Evolutionary conservation across 2,797 vertebrate genomes (phyloP).

Genomic region (Sebastolobus alascanus): DNA sequence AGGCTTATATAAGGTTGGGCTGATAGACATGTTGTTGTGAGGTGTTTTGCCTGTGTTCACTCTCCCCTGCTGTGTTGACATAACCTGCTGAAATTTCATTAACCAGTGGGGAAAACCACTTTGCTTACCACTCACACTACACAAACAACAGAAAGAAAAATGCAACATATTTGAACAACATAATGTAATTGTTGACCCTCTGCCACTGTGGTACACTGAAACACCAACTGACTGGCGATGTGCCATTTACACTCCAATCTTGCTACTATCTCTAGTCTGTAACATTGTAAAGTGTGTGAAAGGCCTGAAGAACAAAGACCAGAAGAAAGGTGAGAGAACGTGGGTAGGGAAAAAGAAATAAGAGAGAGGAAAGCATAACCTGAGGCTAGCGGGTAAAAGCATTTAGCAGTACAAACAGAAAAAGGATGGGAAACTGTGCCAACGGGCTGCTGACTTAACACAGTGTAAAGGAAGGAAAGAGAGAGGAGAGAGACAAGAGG

Average conservation of each 20-base stretch:
- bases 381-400: slow-evolving; percentile 49
- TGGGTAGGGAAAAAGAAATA: slow-evolving; percentile 13
- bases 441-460: slow-evolving; percentile 64
- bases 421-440: slow-evolving; percentile 43
- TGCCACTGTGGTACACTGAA: neutral
- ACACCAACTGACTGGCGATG: neutral
- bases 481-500: slow-evolving; percentile 17
- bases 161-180: neutral
- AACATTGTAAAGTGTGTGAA: slow-evolving; percentile 35
- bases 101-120: neutral
- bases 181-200: neutral
- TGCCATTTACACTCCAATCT: neutral
- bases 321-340: slow-evolving; percentile 49
- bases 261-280: slow-evolving; percentile 18
- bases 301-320: slow-evolving; percentile 21
- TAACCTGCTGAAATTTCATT: neutral
- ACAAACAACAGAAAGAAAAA: neutral
- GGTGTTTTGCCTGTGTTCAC: neutral
- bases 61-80: neutral
- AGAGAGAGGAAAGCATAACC: slow-evolving; percentile 48
- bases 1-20: neutral
- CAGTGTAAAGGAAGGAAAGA: slow-evolving; percentile 25
- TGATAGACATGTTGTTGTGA: neutral
- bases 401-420: slow-evolving; percentile 64
- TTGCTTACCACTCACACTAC: neutral